Conservation (phyloP, 2,888 invertebrate genomes). For the Flabesymbios commensalis region DNA sequence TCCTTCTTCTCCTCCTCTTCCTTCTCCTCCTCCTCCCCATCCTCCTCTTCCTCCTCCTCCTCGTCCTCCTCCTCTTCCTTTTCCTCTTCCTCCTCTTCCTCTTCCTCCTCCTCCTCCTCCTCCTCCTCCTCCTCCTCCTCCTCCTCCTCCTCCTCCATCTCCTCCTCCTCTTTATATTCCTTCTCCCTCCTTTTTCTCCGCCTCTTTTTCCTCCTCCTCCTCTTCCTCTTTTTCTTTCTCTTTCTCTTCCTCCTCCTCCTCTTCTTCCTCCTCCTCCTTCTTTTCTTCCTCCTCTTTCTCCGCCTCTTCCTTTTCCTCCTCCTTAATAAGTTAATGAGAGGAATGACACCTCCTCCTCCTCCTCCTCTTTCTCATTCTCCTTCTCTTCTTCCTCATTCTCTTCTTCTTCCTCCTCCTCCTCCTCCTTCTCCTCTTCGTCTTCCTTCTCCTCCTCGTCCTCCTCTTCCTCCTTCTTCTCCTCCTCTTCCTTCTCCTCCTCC, state of each 20-base stretch:
- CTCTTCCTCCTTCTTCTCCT: neutral
- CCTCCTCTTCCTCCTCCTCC: neutral
- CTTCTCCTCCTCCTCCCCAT: no score
- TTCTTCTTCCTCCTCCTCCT: no score
- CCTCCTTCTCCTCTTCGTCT: no score
- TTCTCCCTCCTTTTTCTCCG: neutral
- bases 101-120: neutral
- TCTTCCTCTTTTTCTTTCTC: no score
- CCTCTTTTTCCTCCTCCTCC: neutral
- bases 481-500: no score
- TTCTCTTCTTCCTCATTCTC: no score
- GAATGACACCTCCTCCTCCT: no score
- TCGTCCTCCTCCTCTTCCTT: no score
- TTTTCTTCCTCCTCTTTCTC: neutral
- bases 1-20: neutral
- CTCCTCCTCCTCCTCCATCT: neutral
- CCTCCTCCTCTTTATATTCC: neutral
- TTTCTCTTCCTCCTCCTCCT: neutral
- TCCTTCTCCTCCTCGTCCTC: no score
- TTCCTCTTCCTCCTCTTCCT: neutral
- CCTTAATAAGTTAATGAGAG: no score
- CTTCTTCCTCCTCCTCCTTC: neutral
- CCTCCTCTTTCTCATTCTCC: neutral
- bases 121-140: neutral
- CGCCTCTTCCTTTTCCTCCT: no score